These are phyloP conservation scores for Parasteatoda tepidariorum DNA, from an alignment of 1,140 invertebrate species.

Conservation along the genomic window DNA sequence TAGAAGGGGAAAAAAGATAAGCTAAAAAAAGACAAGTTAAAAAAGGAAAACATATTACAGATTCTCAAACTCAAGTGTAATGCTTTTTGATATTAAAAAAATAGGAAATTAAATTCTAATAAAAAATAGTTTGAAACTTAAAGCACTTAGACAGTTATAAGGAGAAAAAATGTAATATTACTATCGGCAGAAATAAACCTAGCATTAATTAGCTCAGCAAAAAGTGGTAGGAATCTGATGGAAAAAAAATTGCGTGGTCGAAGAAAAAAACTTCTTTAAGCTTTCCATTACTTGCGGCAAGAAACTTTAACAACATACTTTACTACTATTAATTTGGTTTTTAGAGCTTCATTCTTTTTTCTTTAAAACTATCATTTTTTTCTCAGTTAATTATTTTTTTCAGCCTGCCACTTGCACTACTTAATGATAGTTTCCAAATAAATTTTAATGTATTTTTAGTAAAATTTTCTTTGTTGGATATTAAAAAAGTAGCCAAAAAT, in stretches of 20 bases:
- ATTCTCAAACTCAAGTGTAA: neutral
- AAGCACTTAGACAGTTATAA: no score
- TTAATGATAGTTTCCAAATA: constrained; percentile 21
- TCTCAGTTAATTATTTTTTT: constrained; percentile 21
- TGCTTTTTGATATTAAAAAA: neutral
- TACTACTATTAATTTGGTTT: constrained; percentile 34
- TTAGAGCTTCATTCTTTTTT: constrained; percentile 7
- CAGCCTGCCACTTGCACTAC: neutral
- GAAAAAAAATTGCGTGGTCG: neutral
- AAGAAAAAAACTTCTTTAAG: neutral
- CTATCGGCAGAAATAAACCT: constrained; percentile 25
- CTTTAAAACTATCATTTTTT: neutral
- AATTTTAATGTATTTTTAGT: neutral
- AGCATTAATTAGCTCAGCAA: constrained; percentile 21
- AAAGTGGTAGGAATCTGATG: neutral
- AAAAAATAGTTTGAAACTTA: no score
- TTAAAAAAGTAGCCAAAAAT: constrained; percentile 5
- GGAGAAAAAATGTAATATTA: constrained; percentile 3
- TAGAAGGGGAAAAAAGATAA: no score
- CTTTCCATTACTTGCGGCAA: constrained; percentile 24
- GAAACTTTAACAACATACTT: constrained; percentile 31
- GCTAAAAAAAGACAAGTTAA: neutral
- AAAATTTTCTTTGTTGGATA: neutral
- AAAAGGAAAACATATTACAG: neutral
- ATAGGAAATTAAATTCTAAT: neutral